Evolutionary conservation across 2,113 vertebrate genomes (phyloP).

Genomic region (Stomatorhinus ivindoensis): DNA sequence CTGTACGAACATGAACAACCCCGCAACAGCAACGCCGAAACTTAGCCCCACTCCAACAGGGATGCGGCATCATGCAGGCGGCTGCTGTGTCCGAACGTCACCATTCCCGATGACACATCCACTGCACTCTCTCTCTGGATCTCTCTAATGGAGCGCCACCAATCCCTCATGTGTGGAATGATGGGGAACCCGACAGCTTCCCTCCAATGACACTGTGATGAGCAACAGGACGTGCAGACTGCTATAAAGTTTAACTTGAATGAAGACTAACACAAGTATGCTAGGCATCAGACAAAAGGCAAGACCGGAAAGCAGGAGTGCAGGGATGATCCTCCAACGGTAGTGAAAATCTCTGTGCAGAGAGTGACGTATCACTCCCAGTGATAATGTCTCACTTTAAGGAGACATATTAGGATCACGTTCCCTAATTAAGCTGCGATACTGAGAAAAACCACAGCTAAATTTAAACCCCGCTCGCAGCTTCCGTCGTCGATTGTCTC

Average conservation of each 20-base stretch:
- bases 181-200: neutral
- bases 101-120: neutral
- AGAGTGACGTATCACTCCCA: too few relatives aligned
- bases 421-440: neutral
- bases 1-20: neutral
- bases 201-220: neutral
- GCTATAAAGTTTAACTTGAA: neutral
- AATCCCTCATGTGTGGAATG: neutral
- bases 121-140: neutral
- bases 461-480: neutral
- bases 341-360: neutral
- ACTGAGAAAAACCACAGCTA: neutral
- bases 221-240: neutral
- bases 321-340: neutral
- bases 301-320: neutral
- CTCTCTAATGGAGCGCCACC: neutral
- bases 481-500: conserved; percentile 10
- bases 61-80: neutral
- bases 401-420: neutral
- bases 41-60: neutral
- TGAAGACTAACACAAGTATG: neutral
- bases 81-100: neutral
- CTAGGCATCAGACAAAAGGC: neutral
- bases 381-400: neutral
- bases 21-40: neutral